Base-by-base conservation (phyloP, 2,113 vertebrate genomes). In the Oncorhynchus nerka region DNA sequence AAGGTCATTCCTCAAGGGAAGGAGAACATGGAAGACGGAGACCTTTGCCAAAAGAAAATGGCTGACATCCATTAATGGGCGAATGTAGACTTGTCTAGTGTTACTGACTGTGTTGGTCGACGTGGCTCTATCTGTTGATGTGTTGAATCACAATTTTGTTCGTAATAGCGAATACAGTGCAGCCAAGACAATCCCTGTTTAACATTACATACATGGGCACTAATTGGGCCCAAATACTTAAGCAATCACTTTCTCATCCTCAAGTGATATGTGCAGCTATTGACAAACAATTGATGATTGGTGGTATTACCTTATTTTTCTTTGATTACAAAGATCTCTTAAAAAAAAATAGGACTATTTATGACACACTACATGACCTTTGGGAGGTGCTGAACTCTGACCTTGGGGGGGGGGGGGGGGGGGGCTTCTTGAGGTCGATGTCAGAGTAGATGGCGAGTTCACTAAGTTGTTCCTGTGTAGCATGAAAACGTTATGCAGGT, bases 401-500 rank as follows among this genome's bases (percentile, higher is more conserved):
- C 98, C 93, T 98, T 98, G 39, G 99, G 0, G 94, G 26, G 97
- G 97, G 26, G n/a, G n/a, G n/a, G n/a, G n/a, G 39, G 99, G 0
- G 28, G 28, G 28, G 28, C 69, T 99, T 99, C 90, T 99, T 98
- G 84, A 99, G 93, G 88, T 98, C 98, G 71, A 97, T 94, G 24
- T 99, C 98, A 26, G 96, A 97, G 87, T 98, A 96, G 89, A 97
- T 93, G 88, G 96, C 97, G 87, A 8, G 24, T 96, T 96, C 1
- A 99, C 97, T 71, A 99, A 93, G 86, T 96, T 96, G 87, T 92
- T 91, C 77, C 97, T 94, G 70, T 96, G 96, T 64, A 99, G 93
- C 97, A 97, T 99, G 79, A 99, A 98, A 81, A 98, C 94, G 20
- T 99, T 99, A 92, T 99, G 97, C 75, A 98, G 86, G 87, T 97